A percentile compares a stretch with the other conserved stretches of the same genome.
phyloP scores from a whole-genome alignment of 1,140 invertebrate species.

The Drosophila ercepeae region DNA sequence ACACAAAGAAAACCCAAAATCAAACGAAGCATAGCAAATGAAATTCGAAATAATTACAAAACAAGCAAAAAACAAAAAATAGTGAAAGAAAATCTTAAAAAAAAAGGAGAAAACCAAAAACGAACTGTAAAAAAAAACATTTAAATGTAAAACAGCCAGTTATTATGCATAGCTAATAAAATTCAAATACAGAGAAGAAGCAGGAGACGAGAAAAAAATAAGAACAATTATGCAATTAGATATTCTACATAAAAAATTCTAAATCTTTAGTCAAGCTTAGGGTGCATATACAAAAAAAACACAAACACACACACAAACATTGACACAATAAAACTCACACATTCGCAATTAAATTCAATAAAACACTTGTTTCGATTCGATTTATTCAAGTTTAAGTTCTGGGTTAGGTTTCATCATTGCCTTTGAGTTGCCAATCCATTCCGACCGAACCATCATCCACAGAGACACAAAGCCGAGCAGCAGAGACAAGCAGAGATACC shows the following conservation, averaged over 20 bases:
- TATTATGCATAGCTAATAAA: constrained; percentile 71
- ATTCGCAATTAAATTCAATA: constrained; percentile 15
- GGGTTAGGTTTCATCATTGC: too few relatives aligned
- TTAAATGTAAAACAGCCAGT: constrained; percentile 77
- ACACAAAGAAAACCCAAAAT: constrained; percentile 58
- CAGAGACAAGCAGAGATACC: constrained; percentile 43
- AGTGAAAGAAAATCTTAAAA: constrained; percentile 34
- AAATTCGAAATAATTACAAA: constrained; percentile 60
- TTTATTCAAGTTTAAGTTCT: constrained; percentile 8
- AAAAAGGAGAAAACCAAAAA: constrained; percentile 46
- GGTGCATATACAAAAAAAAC: constrained; percentile 35
- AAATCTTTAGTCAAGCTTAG: constrained; percentile 64
- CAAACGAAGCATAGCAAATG: constrained; percentile 75
- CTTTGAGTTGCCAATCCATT: constrained; percentile 27
- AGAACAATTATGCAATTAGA: constrained; percentile 70
- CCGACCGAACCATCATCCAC: background rate
- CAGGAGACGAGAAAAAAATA: constrained; percentile 25
- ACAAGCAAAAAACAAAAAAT: constrained; percentile 21
- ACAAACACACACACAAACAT: constrained; percentile 6
- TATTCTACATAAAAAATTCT: constrained; percentile 77
- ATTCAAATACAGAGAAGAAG: constrained; percentile 43
- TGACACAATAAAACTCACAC: constrained; percentile 1
- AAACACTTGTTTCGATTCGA: constrained; percentile 1
- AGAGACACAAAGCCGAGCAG: constrained; percentile 10
- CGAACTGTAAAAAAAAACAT: constrained; percentile 66